Conservation (phyloP, 2,888 invertebrate genomes). For the Mythimna pallens region DNA sequence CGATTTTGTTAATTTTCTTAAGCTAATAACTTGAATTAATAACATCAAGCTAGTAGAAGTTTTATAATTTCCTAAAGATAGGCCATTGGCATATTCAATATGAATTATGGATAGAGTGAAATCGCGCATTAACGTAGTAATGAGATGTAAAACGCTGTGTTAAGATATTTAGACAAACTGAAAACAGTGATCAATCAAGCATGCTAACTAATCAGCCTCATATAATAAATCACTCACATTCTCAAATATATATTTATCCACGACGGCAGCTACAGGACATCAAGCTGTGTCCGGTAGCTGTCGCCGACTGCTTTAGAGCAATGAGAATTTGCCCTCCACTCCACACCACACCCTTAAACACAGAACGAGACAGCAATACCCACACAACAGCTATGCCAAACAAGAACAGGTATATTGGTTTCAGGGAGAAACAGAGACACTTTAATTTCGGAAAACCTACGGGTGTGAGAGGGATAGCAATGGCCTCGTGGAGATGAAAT, state of each 20-base stretch:
- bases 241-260: slow-evolving; percentile 63
- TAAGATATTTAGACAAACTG: not conserved
- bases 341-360: slow-evolving; percentile 57
- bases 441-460: slow-evolving; percentile 37
- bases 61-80: not conserved
- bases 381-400: slow-evolving; percentile 49
- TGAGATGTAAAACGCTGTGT: not conserved
- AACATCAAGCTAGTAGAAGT: not conserved
- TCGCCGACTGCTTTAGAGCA: slow-evolving; percentile 43
- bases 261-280: slow-evolving; percentile 55
- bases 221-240: slow-evolving; percentile 54
- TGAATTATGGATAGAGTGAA: not conserved
- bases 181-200: not conserved
- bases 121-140: not conserved
- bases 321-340: slow-evolving; percentile 50
- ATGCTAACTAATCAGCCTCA: not conserved
- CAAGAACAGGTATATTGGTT: slow-evolving; percentile 56
- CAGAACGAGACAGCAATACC: slow-evolving; percentile 51
- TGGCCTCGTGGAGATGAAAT: slow-evolving; percentile 66
- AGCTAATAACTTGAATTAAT: too few species aligned
- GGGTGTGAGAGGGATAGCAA: slow-evolving; percentile 64
- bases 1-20: too few species aligned
- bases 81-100: not conserved
- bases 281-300: slow-evolving; percentile 31
- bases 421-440: slow-evolving; percentile 33